Evolutionary conservation across 2,888 invertebrate genomes (phyloP), one percentile per base, ranked within the genome.

Genomic region (Frankliniella fusca): DNA sequence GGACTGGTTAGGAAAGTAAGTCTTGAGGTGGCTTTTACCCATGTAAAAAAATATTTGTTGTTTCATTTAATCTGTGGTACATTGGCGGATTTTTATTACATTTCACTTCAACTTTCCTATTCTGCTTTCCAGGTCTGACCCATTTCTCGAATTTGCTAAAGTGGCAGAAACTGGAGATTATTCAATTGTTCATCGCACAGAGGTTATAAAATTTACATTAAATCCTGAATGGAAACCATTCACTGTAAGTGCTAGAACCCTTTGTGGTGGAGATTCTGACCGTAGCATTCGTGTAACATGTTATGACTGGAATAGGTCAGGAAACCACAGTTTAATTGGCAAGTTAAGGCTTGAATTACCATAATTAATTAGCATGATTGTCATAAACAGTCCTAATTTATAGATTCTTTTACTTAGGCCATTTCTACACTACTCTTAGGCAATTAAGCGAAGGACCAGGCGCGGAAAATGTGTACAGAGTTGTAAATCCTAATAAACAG

Each of bases 221-320:
- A 89, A 90, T 85, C 91, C 92, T 20, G 88, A 87, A 10, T 92
- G 91, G 91, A 87, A 87, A 83, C 85, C 86, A 86, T 88, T 91
- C 83, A 87, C 87, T 5, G 84, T 91, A 23, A 87, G 89, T 48
- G 87, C 89, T 0, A 86, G 89, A 79, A 86, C 88, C 12, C 86
- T 92, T 81, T 91, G 91, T 85, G 89, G 89, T 84, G 90, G 89
- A 12, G 91, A 91, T 85, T 87, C 89, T 85, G 90, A 90, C 83
- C 87, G 91, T 82, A 87, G 88, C 80, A 88, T 92, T 70, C 88
- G 88, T 85, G 86, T 91, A 80, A 89, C 87, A 81, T 90, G 90
- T 84, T 89, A 87, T 86, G 90, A 90, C 85, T 89, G 90, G 88
- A 89, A 90, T 85, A 86, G 87, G 81, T 88, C 87, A 86, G 90